phyloP scores from a whole-genome alignment of 2,888 invertebrate species.

The Alsophila aescularia region DNA sequence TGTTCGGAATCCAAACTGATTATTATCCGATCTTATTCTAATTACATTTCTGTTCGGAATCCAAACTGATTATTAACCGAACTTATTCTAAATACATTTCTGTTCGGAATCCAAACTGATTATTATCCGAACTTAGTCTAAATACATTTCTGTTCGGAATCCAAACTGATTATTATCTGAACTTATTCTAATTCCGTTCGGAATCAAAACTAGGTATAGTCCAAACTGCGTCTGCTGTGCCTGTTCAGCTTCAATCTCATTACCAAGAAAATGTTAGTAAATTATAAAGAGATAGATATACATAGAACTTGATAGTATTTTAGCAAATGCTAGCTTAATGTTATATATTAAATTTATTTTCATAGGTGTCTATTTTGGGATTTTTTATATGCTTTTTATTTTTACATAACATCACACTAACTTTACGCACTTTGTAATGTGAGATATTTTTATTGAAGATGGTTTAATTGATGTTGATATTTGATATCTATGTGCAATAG shows the following conservation, averaged over 20 bases:
- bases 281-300: neutral
- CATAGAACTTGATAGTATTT: slow-evolving; percentile 44
- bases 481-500: slow-evolving; percentile 46
- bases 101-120: too few relatives aligned
- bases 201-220: too few relatives aligned
- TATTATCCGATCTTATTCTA: too few relatives aligned
- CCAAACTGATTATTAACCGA: too few relatives aligned
- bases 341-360: slow-evolving; percentile 23
- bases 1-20: too few relatives aligned
- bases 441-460: slow-evolving; percentile 45
- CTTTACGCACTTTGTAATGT: slow-evolving; percentile 53
- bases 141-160: too few relatives aligned
- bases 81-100: too few relatives aligned
- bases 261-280: neutral
- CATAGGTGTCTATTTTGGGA: slow-evolving; percentile 61
- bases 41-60: too few relatives aligned
- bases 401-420: slow-evolving; percentile 59
- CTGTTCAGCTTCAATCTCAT: neutral
- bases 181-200: too few relatives aligned
- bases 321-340: slow-evolving; percentile 38
- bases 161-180: too few relatives aligned
- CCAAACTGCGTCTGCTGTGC: too few relatives aligned
- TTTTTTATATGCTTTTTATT: slow-evolving; percentile 43
- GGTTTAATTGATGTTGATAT: slow-evolving; percentile 7
- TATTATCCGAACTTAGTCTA: too few relatives aligned